Evolutionary conservation across 2,113 vertebrate genomes (phyloP).

Genomic region (Austrofundulus limnaeus): DNA sequence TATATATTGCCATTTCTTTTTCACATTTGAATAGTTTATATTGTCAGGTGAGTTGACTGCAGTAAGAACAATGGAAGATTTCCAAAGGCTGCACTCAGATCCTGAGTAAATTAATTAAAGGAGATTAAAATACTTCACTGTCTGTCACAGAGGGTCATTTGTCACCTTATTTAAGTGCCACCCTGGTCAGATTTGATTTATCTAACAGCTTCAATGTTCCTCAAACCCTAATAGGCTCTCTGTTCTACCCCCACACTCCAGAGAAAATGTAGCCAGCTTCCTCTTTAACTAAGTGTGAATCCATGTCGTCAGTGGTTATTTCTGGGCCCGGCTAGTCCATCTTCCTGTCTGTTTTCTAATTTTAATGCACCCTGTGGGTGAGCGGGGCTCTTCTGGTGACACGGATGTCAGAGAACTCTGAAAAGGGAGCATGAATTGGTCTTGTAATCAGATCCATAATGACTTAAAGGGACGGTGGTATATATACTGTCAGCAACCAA

Average conservation of each 20-base stretch:
- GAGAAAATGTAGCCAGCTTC: conserved; percentile 46
- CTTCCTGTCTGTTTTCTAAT: conserved; percentile 66
- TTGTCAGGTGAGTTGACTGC: not conserved
- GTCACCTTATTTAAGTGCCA: conserved; percentile 60
- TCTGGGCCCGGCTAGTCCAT: conserved; percentile 53
- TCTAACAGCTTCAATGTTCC: conserved; percentile 56
- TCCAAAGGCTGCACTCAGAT: conserved; percentile 12
- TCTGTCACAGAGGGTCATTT: conserved; percentile 53
- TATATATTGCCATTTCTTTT: not conserved
- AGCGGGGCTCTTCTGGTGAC: conserved; percentile 48
- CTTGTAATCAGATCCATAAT: conserved; percentile 39
- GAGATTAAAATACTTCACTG: conserved; percentile 58
- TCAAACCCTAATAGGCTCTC: conserved; percentile 58
- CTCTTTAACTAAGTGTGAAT: conserved; percentile 57
- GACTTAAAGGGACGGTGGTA: conserved; percentile 28
- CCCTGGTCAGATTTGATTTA: conserved; percentile 66
- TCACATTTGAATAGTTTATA: not conserved
- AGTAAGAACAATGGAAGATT: conserved; percentile 35
- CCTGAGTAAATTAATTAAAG: conserved; percentile 51
- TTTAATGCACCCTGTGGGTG: conserved; percentile 60
- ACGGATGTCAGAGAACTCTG: conserved; percentile 45
- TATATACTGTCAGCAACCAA: not conserved
- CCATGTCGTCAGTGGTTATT: conserved; percentile 64
- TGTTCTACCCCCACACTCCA: conserved; percentile 11
- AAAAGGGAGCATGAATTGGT: conserved; percentile 41